phyloP scores from a whole-genome alignment of 2,113 vertebrate species.

The Chlorodrepanis virens region DNA sequence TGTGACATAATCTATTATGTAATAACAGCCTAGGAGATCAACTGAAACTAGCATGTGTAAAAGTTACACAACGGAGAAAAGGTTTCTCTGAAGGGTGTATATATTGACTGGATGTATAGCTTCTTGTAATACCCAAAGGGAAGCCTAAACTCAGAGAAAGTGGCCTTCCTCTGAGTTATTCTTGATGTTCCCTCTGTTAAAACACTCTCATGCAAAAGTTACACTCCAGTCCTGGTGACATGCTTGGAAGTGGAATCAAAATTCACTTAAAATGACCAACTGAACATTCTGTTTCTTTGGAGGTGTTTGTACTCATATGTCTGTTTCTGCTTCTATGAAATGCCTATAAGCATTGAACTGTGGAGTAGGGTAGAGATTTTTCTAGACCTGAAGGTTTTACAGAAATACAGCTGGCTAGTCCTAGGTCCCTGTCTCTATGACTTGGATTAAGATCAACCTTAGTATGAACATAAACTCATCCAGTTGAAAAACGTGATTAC shows the following conservation, averaged over 20 bases:
- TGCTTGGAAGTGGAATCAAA: conserved; percentile 1
- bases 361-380: conserved; percentile 21
- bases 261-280: conserved; percentile 36
- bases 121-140: conserved; percentile 7
- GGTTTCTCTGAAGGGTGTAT: background rate
- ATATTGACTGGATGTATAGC: background rate
- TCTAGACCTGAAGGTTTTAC: background rate
- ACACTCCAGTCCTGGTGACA: conserved; percentile 3
- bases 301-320: background rate
- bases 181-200: background rate
- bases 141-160: conserved; percentile 10
- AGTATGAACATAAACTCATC: background rate
- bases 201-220: background rate
- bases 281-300: conserved; percentile 25
- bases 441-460: background rate
- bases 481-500: background rate
- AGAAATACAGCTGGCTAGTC: background rate
- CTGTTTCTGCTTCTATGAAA: conserved; percentile 42
- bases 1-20: background rate
- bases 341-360: conserved; percentile 21
- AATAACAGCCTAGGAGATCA: conserved; percentile 47
- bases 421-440: background rate
- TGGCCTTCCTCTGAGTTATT: conserved; percentile 14
- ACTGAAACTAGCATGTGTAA: conserved; percentile 20
- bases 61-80: background rate